Percentiles rank a stretch among this genome's conserved stretches.
Conservation (phyloP, 2,797 vertebrate genomes). For the Tenualosa ilisha region DNA sequence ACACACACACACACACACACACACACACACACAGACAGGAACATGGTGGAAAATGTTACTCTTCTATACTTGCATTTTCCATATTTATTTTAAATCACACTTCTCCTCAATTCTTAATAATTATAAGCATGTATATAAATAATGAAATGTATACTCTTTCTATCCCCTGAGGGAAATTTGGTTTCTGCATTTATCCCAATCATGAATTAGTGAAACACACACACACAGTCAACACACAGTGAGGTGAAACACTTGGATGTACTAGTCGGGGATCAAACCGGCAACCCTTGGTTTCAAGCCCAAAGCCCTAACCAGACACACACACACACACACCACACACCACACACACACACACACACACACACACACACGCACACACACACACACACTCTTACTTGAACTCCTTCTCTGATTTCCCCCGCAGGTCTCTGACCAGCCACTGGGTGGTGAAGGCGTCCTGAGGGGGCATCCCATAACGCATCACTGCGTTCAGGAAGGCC, state of each 20-base stretch:
- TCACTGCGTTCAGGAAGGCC: constrained; percentile 97
- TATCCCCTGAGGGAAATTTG: no score
- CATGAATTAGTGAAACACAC: no score
- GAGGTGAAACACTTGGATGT: no score
- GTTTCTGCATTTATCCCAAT: no score
- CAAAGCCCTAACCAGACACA: no score
- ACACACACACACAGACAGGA: not conserved
- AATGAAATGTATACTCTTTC: no score
- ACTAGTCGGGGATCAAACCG: no score
- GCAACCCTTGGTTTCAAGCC: no score
- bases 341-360: not conserved
- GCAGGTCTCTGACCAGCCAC: constrained; percentile 95
- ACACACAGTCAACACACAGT: no score
- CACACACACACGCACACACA: not conserved
- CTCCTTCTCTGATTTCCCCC: constrained; percentile 97
- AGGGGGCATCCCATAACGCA: constrained; percentile 98
- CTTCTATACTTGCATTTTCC: not conserved
- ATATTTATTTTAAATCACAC: no score
- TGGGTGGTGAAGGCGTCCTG: constrained; percentile 98
- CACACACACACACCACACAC: not conserved
- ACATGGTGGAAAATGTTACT: not conserved
- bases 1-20: constrained; percentile 14
- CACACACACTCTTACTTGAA: constrained; percentile 82
- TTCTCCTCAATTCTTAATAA: no score
- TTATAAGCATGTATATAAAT: no score